Percentiles rank a stretch among this genome's conserved stretches.
phyloP scores from a whole-genome alignment of 2,797 vertebrate species.

The Triplophysa bombifrons region DNA sequence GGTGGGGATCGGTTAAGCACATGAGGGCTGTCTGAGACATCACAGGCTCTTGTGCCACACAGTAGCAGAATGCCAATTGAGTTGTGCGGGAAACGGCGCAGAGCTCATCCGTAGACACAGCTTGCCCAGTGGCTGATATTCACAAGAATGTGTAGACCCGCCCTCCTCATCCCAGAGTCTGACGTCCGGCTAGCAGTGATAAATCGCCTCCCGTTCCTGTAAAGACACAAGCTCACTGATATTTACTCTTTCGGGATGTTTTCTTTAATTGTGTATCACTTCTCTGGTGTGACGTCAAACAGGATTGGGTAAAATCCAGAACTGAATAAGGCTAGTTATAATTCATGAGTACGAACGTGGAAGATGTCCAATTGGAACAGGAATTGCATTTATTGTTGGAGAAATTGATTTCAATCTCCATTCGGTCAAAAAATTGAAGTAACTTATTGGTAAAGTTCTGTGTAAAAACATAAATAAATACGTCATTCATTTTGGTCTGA shows the following conservation, averaged over 20 bases:
- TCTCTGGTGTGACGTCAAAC: conserved; percentile 24
- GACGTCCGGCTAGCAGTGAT: conserved; percentile 22
- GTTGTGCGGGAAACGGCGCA: conserved; percentile 64
- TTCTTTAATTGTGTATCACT: conserved; percentile 15
- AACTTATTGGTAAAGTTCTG: too few relatives aligned
- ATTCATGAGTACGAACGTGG: background rate
- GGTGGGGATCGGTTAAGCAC: conserved; percentile 58
- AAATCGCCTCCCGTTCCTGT: conserved; percentile 8
- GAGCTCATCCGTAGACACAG: conserved; percentile 49
- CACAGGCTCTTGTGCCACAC: conserved; percentile 35
- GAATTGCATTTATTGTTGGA: too few relatives aligned
- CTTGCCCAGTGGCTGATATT: conserved; percentile 47
- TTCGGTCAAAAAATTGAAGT: too few relatives aligned
- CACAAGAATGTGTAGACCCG: conserved; percentile 44
- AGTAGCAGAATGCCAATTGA: conserved; percentile 60
- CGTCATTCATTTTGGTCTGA: too few relatives aligned
- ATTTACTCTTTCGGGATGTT: conserved; percentile 12
- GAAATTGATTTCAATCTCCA: too few relatives aligned
- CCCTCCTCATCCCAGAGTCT: conserved; percentile 26
- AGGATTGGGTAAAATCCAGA: background rate
- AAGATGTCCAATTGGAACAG: background rate
- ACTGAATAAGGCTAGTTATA: conserved; percentile 1
- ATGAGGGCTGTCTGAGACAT: conserved; percentile 49
- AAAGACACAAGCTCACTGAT: conserved; percentile 10
- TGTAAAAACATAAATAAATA: too few relatives aligned